phyloP scores from a whole-genome alignment of 1,140 invertebrate species.

The Drosophila paulistorum region DNA sequence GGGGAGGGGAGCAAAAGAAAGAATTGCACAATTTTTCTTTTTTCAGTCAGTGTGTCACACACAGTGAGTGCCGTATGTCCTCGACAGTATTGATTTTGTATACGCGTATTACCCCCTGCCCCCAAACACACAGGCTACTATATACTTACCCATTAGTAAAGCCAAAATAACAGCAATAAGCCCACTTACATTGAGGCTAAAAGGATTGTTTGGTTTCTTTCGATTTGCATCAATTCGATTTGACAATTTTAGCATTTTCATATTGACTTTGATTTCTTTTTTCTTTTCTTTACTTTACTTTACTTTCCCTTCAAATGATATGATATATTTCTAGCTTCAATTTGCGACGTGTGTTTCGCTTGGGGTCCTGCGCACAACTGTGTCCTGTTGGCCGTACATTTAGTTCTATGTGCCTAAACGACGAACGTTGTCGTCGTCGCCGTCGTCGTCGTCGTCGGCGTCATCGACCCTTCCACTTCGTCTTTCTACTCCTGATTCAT shows the following conservation, averaged over 20 bases:
- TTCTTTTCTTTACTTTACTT: slow-evolving; percentile 3
- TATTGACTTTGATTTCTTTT: not conserved
- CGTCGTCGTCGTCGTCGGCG: slow-evolving; percentile 3
- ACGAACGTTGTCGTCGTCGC: slow-evolving; percentile 13
- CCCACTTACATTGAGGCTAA: not conserved
- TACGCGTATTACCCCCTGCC: slow-evolving; percentile 13
- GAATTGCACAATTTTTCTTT: slow-evolving; percentile 33
- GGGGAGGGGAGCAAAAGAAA: slow-evolving; percentile 11
- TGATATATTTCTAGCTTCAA: not conserved
- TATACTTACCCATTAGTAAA: slow-evolving; percentile 49
- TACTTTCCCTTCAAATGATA: not conserved
- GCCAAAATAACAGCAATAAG: slow-evolving; percentile 1
- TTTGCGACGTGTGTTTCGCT: slow-evolving; percentile 58
- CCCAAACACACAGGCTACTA: not conserved
- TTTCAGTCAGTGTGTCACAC: slow-evolving; percentile 65
- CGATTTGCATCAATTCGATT: slow-evolving; percentile 18
- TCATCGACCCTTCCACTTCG: not conserved
- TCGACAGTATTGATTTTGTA: slow-evolving; percentile 67
- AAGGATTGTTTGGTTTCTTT: not conserved
- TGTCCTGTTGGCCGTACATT: slow-evolving; percentile 26
- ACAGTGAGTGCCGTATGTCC: slow-evolving; percentile 28
- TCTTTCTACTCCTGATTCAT: not conserved
- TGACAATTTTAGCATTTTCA: slow-evolving; percentile 37
- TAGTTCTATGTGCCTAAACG: slow-evolving; percentile 5
- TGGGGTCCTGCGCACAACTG: slow-evolving; percentile 69